These are phyloP conservation scores for Clinocottus analis DNA, from an alignment of 2,113 vertebrate species.

Conservation along the genomic window DNA sequence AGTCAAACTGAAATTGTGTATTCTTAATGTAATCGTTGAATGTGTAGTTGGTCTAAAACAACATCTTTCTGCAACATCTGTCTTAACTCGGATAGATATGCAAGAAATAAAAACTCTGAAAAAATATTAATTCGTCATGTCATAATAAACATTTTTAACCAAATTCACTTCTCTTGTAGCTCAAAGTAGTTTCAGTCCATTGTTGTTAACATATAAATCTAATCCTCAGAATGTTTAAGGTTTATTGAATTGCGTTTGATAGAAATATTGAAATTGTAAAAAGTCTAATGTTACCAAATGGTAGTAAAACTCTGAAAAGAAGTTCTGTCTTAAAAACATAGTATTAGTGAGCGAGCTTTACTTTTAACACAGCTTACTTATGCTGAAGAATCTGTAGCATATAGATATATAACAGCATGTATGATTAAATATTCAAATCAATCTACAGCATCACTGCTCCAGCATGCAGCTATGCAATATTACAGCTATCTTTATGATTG, in stretches of 20 bases:
- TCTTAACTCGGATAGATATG: background rate
- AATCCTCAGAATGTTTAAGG: background rate
- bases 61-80: background rate
- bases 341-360: background rate
- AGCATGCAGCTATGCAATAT: background rate
- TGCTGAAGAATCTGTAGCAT: background rate
- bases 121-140: background rate
- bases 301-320: background rate
- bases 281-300: background rate
- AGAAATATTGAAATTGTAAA: constrained; percentile 3
- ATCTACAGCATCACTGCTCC: background rate
- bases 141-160: background rate
- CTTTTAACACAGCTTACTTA: background rate
- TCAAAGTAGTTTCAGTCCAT: background rate
- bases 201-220: background rate
- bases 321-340: background rate
- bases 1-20: constrained; percentile 6
- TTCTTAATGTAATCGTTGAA: background rate
- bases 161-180: background rate
- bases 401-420: background rate
- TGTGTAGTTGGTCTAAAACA: background rate
- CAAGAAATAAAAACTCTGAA: constrained; percentile 10
- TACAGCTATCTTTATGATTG: background rate
- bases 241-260: background rate
- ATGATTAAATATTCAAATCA: background rate